phyloP scores from a whole-genome alignment of 2,888 invertebrate genomes.

The Myopa testacea region DNA sequence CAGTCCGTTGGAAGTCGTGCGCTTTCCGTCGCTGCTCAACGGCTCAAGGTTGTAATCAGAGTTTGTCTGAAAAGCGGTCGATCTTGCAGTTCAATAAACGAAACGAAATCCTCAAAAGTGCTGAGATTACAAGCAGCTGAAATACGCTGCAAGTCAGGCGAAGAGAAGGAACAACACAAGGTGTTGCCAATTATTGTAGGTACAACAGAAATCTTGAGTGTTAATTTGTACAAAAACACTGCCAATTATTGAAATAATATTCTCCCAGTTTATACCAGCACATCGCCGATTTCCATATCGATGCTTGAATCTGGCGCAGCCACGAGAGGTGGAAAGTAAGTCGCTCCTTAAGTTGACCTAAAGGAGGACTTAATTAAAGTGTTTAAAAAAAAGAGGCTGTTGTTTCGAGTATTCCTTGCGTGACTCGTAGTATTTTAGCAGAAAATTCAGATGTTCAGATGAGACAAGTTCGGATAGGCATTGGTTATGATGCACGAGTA shows the following conservation, averaged over 20 bases:
- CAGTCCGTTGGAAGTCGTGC: no score
- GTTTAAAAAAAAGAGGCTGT: not conserved
- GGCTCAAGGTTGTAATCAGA: constrained; percentile 17
- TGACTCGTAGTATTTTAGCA: no score
- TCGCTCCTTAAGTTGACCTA: not conserved
- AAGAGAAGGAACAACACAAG: not conserved
- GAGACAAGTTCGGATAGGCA: no score
- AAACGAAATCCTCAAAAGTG: not conserved
- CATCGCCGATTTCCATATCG: no score
- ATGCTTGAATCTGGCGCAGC: no score
- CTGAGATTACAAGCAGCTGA: not conserved
- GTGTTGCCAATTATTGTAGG: constrained; percentile 23
- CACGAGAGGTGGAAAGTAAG: not conserved
- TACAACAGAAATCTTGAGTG: constrained; percentile 45
- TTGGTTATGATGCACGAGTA: no score
- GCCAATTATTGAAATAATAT: constrained; percentile 52
- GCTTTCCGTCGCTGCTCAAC: not conserved
- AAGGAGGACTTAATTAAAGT: not conserved
- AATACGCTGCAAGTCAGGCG: not conserved
- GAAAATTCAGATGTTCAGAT: no score
- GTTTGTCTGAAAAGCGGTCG: not conserved
- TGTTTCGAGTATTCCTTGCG: no score
- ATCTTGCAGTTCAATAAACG: not conserved
- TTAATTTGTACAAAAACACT: constrained; percentile 59
- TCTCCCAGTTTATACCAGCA: not conserved